Conservation (phyloP, 2,797 vertebrate genomes). For the Liasis olivaceus region DNA sequence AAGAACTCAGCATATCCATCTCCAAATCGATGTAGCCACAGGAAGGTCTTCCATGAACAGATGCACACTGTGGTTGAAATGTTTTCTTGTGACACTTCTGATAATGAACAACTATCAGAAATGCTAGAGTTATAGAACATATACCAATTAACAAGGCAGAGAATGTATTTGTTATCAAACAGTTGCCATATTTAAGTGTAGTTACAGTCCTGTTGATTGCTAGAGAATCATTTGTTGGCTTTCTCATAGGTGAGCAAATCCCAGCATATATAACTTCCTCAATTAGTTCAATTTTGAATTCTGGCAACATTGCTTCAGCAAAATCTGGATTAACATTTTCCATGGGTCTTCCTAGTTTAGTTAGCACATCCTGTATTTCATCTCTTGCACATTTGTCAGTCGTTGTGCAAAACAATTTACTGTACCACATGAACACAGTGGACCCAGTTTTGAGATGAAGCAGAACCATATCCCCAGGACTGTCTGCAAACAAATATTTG, state of each 20-base stretch:
- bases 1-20: conserved; percentile 46
- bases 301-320: conserved; percentile 67
- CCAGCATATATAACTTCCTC: conserved; percentile 49
- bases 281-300: conserved; percentile 59
- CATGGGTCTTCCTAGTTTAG: conserved; percentile 36
- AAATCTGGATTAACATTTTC: conserved; percentile 54
- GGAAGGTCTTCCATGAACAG: conserved; percentile 14
- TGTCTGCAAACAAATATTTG: conserved; percentile 58
- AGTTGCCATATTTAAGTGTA: background rate
- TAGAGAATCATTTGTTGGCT: accelerated
- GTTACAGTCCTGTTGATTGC: background rate
- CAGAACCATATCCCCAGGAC: conserved; percentile 38
- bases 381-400: conserved; percentile 28
- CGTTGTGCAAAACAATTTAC: conserved; percentile 50
- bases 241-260: conserved; percentile 36
- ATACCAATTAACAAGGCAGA: conserved; percentile 52
- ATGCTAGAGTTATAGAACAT: conserved; percentile 35
- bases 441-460: conserved; percentile 63
- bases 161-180: background rate
- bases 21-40: conserved; percentile 27
- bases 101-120: conserved; percentile 29
- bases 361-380: conserved; percentile 45
- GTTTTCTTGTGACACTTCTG: conserved; percentile 38
- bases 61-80: background rate
- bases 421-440: conserved; percentile 68